Base-by-base conservation (phyloP, 2,888 invertebrate genomes). In the Drosophila ustulata region DNA sequence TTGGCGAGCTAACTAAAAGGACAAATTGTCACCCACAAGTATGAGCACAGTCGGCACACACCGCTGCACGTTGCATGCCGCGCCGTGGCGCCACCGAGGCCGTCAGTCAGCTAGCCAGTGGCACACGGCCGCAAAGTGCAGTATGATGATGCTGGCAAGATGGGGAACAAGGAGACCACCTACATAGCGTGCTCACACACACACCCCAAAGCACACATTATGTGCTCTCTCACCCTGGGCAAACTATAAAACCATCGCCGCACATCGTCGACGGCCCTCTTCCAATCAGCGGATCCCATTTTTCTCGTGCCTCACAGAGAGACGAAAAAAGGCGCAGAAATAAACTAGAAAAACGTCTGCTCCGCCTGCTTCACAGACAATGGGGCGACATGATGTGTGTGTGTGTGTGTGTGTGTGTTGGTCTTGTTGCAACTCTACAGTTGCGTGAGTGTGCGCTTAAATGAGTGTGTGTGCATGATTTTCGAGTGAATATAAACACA, bases 291-390 rank as follows among this genome's bases (percentile, higher is more conserved):
- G 84, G 87, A 78, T 81, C 80, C 65, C 81, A 81, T 82, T 88
- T 82, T 86, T 75, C 75, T 72, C 59, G 56, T 73, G 75, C 72
- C 59, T 68, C 68, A 66, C 61, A 46, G 51, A 64, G 69, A 61
- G 66, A 61, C 71, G 64, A 80, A 88, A 88, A 88, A 82, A 69
- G 75, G 65, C 75, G 65, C 72, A 82, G 69, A 82, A 82, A 82
- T 84, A 80, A 80, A 89, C 88, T 88, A 90, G 84, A 87, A 90
- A 85, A 85, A 79, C 74, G 75, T 55, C 88, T 88, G 90, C 91
- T 89, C 90, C 90, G 90, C 90, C 90, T 78, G 91, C 82, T 78
- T 66, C 69, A 72, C 63, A 58, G 57, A 52, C 41, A 61, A 56
- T 52, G 47, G 32, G 62, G 53, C 43, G 50, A 26, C 34, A 28